Percentiles rank a stretch among this genome's conserved stretches.
Evolutionary conservation across 2,888 invertebrate species (phyloP).

Genomic region (Cephus spinipes): DNA sequence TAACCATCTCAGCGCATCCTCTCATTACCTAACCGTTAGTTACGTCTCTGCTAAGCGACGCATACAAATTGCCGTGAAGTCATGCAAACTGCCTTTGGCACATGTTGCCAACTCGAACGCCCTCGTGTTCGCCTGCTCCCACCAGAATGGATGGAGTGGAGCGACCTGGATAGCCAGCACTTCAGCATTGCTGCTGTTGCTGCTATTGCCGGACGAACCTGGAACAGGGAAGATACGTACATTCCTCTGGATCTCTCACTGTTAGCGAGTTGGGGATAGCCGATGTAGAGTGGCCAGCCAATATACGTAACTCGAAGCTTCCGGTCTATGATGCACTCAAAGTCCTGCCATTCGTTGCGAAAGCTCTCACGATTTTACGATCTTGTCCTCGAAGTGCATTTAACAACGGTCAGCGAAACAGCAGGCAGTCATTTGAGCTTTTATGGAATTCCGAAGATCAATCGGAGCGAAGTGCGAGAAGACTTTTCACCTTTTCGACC

Average conservation of each 20-base stretch:
- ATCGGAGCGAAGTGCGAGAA: neutral
- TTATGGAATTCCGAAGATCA: neutral
- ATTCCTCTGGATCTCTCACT: conserved; percentile 32
- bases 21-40: neutral
- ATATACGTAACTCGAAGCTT: conserved; percentile 54
- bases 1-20: neutral
- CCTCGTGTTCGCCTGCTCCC: conserved; percentile 28
- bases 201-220: neutral
- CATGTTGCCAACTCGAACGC: conserved; percentile 2
- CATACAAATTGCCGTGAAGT: neutral
- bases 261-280: conserved; percentile 33
- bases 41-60: neutral
- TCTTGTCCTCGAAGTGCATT: conserved; percentile 56
- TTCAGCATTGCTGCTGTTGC: neutral
- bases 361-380: conserved; percentile 52
- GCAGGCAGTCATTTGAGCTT: neutral
- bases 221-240: conserved; percentile 10
- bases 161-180: neutral
- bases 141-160: conserved; percentile 30
- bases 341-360: conserved; percentile 61
- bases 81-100: neutral
- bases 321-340: conserved; percentile 57
- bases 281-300: conserved; percentile 63
- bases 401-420: conserved; percentile 31
- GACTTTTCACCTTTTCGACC: neutral